phyloP scores from a whole-genome alignment of 2,888 invertebrate species.

The Hyles lineata region DNA sequence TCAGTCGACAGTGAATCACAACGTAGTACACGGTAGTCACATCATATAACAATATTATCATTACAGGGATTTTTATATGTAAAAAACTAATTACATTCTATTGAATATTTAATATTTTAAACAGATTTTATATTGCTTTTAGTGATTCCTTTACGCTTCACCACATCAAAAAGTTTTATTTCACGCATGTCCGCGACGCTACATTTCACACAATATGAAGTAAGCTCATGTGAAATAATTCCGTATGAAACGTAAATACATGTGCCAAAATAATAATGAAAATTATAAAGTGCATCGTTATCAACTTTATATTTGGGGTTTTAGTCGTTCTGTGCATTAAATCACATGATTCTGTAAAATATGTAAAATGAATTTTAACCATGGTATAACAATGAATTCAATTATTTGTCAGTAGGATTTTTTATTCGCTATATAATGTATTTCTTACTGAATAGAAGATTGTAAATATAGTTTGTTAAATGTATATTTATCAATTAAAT shows the following conservation, averaged over 20 bases:
- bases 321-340: neutral
- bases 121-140: slow-evolving; percentile 73
- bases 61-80: slow-evolving; percentile 84
- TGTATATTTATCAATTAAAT: neutral
- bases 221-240: slow-evolving; percentile 57
- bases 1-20: slow-evolving; percentile 49
- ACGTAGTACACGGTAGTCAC: slow-evolving; percentile 62
- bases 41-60: slow-evolving; percentile 82
- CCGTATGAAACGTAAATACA: slow-evolving; percentile 60
- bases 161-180: slow-evolving; percentile 40
- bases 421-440: neutral
- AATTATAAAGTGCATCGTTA: slow-evolving; percentile 26
- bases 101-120: slow-evolving; percentile 78
- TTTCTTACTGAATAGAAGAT: slow-evolving; percentile 6
- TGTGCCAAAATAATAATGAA: slow-evolving; percentile 70
- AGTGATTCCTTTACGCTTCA: slow-evolving; percentile 57
- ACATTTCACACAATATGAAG: slow-evolving; percentile 43
- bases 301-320: slow-evolving; percentile 5
- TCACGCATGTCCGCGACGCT: slow-evolving; percentile 48
- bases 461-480: slow-evolving; percentile 14
- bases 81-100: slow-evolving; percentile 78
- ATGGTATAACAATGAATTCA: neutral
- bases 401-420: neutral
- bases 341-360: neutral
- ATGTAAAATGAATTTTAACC: neutral